phyloP scores from a whole-genome alignment of 2,888 invertebrate species.

The Lepidocyrtoides sp. region DNA sequence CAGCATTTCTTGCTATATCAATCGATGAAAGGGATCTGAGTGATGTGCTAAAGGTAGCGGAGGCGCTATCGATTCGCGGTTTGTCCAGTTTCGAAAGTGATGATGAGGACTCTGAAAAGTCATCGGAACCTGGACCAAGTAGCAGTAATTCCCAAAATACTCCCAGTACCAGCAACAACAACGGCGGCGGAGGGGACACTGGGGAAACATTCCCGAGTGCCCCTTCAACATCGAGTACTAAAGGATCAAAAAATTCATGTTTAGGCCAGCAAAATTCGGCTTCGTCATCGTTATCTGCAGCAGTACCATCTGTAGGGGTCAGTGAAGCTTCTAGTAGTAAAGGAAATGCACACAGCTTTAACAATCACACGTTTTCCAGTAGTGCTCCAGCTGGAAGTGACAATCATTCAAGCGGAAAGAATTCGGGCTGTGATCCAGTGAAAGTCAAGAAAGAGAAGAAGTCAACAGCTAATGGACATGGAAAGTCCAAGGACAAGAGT shows the following conservation, averaged over 20 bases:
- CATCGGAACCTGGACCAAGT: slow-evolving; percentile 75
- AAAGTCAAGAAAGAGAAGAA: slow-evolving; percentile 80
- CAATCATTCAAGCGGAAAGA: slow-evolving; percentile 81
- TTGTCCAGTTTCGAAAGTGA: slow-evolving; percentile 85
- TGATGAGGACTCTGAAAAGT: slow-evolving; percentile 85
- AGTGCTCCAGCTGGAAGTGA: slow-evolving; percentile 66
- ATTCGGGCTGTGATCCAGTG: slow-evolving; percentile 81
- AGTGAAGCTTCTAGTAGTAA: slow-evolving; percentile 72
- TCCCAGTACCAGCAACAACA: slow-evolving; percentile 22
- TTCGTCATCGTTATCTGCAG: slow-evolving; percentile 27
- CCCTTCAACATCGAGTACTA: slow-evolving; percentile 29
- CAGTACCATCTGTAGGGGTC: slow-evolving; percentile 28
- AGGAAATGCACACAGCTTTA: slow-evolving; percentile 76
- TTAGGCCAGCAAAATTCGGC: slow-evolving; percentile 25
- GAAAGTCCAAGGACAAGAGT: slow-evolving; percentile 51
- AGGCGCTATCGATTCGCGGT: slow-evolving; percentile 85
- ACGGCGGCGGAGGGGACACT: slow-evolving; percentile 13
- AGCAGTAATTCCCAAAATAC: slow-evolving; percentile 29
- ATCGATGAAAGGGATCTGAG: slow-evolving; percentile 85
- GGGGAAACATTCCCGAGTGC: slow-evolving; percentile 8
- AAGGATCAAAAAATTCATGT: slow-evolving; percentile 52
- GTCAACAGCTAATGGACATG: slow-evolving; percentile 61
- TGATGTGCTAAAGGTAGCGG: slow-evolving; percentile 85
- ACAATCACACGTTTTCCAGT: slow-evolving; percentile 65
- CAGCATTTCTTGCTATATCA: slow-evolving; percentile 95